Base-by-base conservation (phyloP, 1,140 invertebrate species). In the Drosophila kikkawai region DNA sequence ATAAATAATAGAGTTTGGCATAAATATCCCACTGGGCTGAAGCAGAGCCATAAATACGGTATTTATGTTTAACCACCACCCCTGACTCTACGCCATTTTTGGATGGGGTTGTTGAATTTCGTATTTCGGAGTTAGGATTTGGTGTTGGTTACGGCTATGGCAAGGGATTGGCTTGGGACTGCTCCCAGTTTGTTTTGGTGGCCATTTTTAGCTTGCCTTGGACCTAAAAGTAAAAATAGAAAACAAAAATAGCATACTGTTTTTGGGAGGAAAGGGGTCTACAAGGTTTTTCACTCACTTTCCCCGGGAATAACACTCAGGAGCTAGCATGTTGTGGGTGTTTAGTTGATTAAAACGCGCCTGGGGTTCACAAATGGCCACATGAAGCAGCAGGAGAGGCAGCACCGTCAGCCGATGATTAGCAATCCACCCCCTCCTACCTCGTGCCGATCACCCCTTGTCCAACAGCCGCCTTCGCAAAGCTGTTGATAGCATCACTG, bases 231-330 rank as follows among this genome's bases (percentile, higher is more conserved):
- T 85, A 85, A 55, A 37, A 37, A 70, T 63, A 63, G 26, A 74
- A 57, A 74, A 47, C 78, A 58, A 69, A 85, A 85, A 84, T 81
- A 85, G 53, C 42, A 41, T 15, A 36, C 39, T 34, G 69, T 61
- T 56, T 55, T 34, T 17, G 37, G 19, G 61, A 26, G 37, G 60
- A 67, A 86, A 86, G 84, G 78, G 84, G 75, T 73, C 70, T 79
- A 85, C 82, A 85, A 75, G 82, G 82, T 56, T 85, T 85, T 85
- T 75, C 82, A 85, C 82, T 85, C 80, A 81, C 48, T 60, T 66
- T 45, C 22, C n/a, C 44, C 42, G 13, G 47, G 34, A 70, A 22
- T 17, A 58, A 36, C 57, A 42, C 53, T 51, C 26, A 15, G 47
- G 34, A 75, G 67, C 44, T 42, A 64, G n/a, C 36, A 45, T 56